Evolutionary conservation across 2,888 invertebrate genomes (phyloP).

Genomic region (Noctua janthina): DNA sequence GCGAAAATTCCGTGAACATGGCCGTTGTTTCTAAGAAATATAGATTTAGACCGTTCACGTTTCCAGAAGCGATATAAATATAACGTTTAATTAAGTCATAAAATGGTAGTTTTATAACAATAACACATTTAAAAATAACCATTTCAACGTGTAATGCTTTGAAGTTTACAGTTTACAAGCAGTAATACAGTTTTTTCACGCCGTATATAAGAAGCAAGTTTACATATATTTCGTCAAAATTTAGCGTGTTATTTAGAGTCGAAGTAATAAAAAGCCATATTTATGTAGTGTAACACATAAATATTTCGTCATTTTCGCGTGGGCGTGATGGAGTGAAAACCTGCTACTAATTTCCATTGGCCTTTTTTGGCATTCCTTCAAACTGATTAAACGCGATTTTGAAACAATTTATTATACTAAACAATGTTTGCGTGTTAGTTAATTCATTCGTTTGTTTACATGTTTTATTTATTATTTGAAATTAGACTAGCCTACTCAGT

Average conservation of each 20-base stretch:
- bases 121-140: conserved; percentile 56
- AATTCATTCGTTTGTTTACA: conserved; percentile 19
- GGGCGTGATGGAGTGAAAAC: conserved; percentile 35
- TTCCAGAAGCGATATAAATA: conserved; percentile 63
- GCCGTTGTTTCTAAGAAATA: conserved; percentile 44
- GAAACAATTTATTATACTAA: conserved; percentile 4
- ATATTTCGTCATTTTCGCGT: conserved; percentile 43
- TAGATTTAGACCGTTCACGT: conserved; percentile 45
- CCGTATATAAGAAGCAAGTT: conserved; percentile 44
- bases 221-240: conserved; percentile 49
- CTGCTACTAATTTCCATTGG: conserved; percentile 38
- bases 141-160: conserved; percentile 21
- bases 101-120: conserved; percentile 61
- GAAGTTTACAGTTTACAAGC: conserved; percentile 34
- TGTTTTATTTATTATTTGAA: conserved; percentile 18
- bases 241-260: conserved; percentile 45
- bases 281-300: conserved; percentile 53
- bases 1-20: conserved; percentile 37
- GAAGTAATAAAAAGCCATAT: conserved; percentile 52
- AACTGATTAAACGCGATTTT: conserved; percentile 11
- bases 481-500: background rate
- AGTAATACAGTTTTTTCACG: conserved; percentile 36
- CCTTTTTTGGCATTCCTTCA: conserved; percentile 46
- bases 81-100: conserved; percentile 63
- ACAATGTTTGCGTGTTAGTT: conserved; percentile 16